phyloP scores from a whole-genome alignment of 1,140 invertebrate genomes.

The Panulirus ornatus region DNA sequence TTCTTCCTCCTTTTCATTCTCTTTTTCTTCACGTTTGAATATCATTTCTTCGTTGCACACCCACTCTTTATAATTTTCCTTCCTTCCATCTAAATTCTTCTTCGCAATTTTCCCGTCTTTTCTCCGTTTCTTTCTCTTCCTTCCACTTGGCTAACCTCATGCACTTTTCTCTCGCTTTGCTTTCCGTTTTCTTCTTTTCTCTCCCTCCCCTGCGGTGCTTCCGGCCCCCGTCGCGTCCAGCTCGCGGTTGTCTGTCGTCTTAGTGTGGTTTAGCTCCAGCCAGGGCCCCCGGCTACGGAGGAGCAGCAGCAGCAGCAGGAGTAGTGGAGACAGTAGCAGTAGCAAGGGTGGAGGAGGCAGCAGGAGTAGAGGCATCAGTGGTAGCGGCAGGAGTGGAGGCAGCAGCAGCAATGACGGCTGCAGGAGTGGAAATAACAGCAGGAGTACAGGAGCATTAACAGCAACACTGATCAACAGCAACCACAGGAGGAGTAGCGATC shows the following conservation, averaged over 20 bases:
- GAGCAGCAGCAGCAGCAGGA: background rate
- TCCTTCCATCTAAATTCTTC: background rate
- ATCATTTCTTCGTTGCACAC: no score
- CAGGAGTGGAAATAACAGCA: no score
- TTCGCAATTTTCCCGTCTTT: background rate
- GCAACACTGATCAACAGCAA: background rate
- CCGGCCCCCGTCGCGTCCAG: background rate
- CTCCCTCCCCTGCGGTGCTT: background rate
- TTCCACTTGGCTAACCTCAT: background rate
- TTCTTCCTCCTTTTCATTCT: background rate
- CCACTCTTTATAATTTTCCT: no score
- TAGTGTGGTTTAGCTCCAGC: no score
- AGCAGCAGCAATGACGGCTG: no score
- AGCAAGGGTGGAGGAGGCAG: background rate
- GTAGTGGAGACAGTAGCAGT: background rate
- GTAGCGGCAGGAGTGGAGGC: background rate
- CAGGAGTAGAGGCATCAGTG: conserved; percentile 1
- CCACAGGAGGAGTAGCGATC: background rate
- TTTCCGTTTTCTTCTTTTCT: background rate
- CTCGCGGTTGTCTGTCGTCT: background rate
- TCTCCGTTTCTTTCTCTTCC: background rate
- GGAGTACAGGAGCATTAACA: no score
- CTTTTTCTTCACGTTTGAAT: no score
- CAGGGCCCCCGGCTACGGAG: no score
- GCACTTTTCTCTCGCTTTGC: background rate